Base-by-base conservation (phyloP, 2,888 invertebrate genomes). In the Ichneumon xanthorius region DNA sequence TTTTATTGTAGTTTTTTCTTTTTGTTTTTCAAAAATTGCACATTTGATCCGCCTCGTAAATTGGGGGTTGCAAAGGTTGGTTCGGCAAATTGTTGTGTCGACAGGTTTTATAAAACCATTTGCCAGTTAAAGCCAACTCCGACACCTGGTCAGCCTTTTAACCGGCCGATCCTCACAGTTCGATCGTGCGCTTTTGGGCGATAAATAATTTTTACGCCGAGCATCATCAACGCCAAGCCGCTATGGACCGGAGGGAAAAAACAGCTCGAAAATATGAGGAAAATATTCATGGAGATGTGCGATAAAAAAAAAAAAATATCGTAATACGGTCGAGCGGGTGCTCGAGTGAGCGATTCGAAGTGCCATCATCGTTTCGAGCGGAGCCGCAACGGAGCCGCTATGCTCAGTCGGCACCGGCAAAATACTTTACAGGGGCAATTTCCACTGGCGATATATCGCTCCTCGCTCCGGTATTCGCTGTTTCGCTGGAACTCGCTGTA, bases 401-500 rank as follows among this genome's bases (percentile, higher is more conserved):
- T 71, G 61, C 70, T 48, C 48, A 37, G 40, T 33, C 63, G 55
- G 14, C 37, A 76, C 50, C 22, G 70, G 61, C 19, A 16, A 30
- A 77, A 77, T 53, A 70, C 71, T 70, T 78, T 70, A 45, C 26
- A 30, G 11, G 70, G 45, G 58, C 48, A 33, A 70, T 70, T 77
- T 58, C 19, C 16, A 33, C 55, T 16, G 14, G 30, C 33, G 53
- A 58, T 58, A 77, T 53, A 33, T 65, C 77, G 70, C 33, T 70
- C 11, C 30, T n/a, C 19, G 2, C 6, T 1, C 7, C 7, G 22
- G 22, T 63, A 33, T 37, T 22, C 58, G 19, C 72, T 58, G 33
- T 73, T 40, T 73, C 58, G 55, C 72, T 40, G 40, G 33, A 14
- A 22, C 55, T 7, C 72, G n/a, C 72, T 7, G 37, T 40, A 16